Evolutionary conservation across 2,797 vertebrate genomes (phyloP), one percentile per base, ranked within the genome.

Genomic region (Trichosurus vulpecula): DNA sequence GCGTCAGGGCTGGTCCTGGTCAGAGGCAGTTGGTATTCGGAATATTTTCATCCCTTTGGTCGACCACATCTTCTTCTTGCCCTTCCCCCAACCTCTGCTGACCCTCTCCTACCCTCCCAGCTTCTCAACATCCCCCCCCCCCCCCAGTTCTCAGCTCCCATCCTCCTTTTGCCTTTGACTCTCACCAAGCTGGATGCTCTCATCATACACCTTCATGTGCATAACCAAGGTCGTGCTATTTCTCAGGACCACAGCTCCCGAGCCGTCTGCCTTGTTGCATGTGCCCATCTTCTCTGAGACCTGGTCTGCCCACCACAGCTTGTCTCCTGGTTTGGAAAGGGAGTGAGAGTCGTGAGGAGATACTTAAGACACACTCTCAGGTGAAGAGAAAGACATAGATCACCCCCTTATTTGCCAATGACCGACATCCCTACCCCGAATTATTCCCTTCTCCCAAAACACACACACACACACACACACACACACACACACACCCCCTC

Each of bases 301-400:
- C 97, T 99, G 99, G 97, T 99, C 99, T 0, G 99, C 99, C 99
- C 99, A 99, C 99, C 99, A 99, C 94, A 99, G 98, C 97, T 99
- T 99, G 98, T 99, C 98, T 10, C 99, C 99, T 99, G 97, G 2
- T 14, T 31, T 0, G 11, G 90, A 96, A 93, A 96, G 47, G 90
- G 53, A 19, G n/a, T 81, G 53, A 93, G 92, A 12, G 3, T 14
- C 29, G 27, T 51, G 52, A 66, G 90, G 94, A 97, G 91, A 55
- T 41, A 30, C 91, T 1, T 0, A 87, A 93, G 30, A n/a, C 51
- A 51, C 11, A 0, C 9, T 1, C 41, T 3, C 27, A 47, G n/a
- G 30, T 56, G 13, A 55, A 52, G 51, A 54, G 2, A 81, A 61
- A 35, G 91, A 29, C 58, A 51, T 56, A 92, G 6, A 66, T 41